phyloP scores from a whole-genome alignment of 2,888 invertebrate species.

The Leptinotarsa rubiginosa region DNA sequence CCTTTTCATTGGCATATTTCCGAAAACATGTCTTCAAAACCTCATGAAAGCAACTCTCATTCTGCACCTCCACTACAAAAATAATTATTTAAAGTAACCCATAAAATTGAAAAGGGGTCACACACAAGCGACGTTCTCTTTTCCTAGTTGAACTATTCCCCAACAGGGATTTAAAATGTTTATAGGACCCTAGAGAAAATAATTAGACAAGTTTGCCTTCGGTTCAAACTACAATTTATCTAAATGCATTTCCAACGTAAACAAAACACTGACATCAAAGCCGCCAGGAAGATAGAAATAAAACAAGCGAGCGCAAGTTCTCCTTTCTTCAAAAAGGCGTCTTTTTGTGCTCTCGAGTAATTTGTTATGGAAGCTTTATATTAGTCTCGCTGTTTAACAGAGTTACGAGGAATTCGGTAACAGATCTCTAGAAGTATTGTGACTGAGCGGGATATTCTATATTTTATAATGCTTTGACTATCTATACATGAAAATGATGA shows the following conservation, averaged over 20 bases:
- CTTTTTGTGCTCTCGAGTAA: slow-evolving; percentile 18
- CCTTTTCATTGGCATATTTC: too few relatives aligned
- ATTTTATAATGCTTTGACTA: too few relatives aligned
- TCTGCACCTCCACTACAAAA: not conserved
- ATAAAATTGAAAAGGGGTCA: not conserved
- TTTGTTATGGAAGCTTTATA: slow-evolving; percentile 14
- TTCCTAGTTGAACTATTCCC: slow-evolving; percentile 18
- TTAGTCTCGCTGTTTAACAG: not conserved
- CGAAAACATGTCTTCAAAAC: too few relatives aligned
- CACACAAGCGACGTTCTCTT: slow-evolving; percentile 1
- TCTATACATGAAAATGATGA: too few relatives aligned
- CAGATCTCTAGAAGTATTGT: not conserved
- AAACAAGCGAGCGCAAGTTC: slow-evolving; percentile 29
- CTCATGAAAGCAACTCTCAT: not conserved
- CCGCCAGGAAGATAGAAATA: slow-evolving; percentile 28
- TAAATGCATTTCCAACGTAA: slow-evolving; percentile 37
- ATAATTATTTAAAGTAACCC: not conserved
- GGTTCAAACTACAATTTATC: slow-evolving; percentile 36
- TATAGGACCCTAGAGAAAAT: slow-evolving; percentile 26
- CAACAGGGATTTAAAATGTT: slow-evolving; percentile 9
- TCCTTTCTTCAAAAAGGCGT: slow-evolving; percentile 17
- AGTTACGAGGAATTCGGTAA: slow-evolving; percentile 1
- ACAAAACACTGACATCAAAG: slow-evolving; percentile 38
- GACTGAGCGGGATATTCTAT: too few relatives aligned
- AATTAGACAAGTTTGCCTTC: slow-evolving; percentile 32